phyloP scores from a whole-genome alignment of 2,113 vertebrate genomes.

The Plestiodon gilberti region DNA sequence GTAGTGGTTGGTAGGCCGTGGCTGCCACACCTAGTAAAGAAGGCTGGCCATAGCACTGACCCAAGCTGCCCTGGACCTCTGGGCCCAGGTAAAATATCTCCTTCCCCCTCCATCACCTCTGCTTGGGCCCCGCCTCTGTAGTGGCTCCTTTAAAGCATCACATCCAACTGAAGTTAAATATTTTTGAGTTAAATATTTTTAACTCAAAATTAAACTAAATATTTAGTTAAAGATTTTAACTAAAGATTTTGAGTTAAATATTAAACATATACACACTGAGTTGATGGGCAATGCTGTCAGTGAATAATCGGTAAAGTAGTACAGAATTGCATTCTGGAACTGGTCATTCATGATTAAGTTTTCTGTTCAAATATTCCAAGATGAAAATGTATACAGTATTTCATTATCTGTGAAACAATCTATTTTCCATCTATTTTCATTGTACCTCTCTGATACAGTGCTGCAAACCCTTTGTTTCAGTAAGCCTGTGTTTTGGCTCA shows the following conservation, averaged over 20 bases:
- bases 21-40: too few relatives aligned
- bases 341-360: slow-evolving; percentile 17
- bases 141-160: slow-evolving; percentile 12
- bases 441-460: background rate
- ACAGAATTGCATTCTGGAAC: slow-evolving; percentile 15
- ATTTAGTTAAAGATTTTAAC: too few relatives aligned
- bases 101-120: background rate
- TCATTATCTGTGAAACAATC: slow-evolving; percentile 26
- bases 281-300: slow-evolving; percentile 21
- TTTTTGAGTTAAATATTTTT: too few relatives aligned
- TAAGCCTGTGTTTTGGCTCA: background rate
- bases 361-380: slow-evolving; percentile 30
- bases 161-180: slow-evolving; percentile 3
- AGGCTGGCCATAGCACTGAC: too few relatives aligned
- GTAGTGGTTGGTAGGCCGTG: too few relatives aligned
- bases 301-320: slow-evolving; percentile 35
- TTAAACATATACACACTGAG: slow-evolving; percentile 1
- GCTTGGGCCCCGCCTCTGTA: background rate
- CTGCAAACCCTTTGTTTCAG: slow-evolving; percentile 11
- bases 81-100: slow-evolving; percentile 8
- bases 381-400: slow-evolving; percentile 14
- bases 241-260: slow-evolving; percentile 3
- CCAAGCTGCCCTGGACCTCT: background rate
- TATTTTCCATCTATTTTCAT: background rate
- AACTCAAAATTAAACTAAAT: too few relatives aligned